Evolutionary conservation across 2,888 invertebrate species (phyloP).

Genomic region (Taenaris catops): DNA sequence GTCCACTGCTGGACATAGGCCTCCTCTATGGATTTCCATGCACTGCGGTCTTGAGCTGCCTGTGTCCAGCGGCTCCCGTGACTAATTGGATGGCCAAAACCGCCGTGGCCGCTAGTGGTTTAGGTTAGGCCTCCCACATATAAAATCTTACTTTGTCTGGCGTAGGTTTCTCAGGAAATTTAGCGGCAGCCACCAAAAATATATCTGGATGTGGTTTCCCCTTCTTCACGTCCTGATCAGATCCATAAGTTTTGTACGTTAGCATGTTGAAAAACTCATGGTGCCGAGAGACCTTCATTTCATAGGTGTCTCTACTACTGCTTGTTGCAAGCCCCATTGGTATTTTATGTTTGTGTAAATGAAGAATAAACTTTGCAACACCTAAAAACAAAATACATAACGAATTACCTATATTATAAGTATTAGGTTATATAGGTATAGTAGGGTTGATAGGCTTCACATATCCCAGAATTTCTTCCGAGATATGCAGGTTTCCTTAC

Average conservation of each 20-base stretch:
- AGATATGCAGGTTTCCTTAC: too few relatives aligned
- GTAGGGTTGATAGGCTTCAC: too few relatives aligned
- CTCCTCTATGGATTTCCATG: too few relatives aligned
- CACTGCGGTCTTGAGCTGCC: too few relatives aligned
- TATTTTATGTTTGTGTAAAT: slow-evolving; percentile 84
- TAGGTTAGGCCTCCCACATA: too few relatives aligned
- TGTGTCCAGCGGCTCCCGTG: too few relatives aligned
- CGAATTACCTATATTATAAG: too few relatives aligned
- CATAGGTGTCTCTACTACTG: slow-evolving; percentile 85
- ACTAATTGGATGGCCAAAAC: too few relatives aligned
- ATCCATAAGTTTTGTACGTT: slow-evolving; percentile 87
- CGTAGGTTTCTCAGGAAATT: slow-evolving; percentile 84
- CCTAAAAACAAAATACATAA: slow-evolving; percentile 84
- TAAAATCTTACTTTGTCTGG: slow-evolving; percentile 68
- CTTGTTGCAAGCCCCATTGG: slow-evolving; percentile 94
- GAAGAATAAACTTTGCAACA: slow-evolving; percentile 85
- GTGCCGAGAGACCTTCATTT: slow-evolving; percentile 84
- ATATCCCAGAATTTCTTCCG: too few relatives aligned
- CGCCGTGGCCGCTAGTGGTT: too few relatives aligned
- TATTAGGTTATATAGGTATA: too few relatives aligned
- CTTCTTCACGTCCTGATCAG: slow-evolving; percentile 89
- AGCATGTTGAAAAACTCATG: slow-evolving; percentile 84
- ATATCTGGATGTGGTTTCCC: slow-evolving; percentile 95
- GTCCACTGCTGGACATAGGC: too few relatives aligned
- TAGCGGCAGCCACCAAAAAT: slow-evolving; percentile 86